phyloP scores from a whole-genome alignment of 2,888 invertebrate genomes.

The Shargacucullia verbasci region DNA sequence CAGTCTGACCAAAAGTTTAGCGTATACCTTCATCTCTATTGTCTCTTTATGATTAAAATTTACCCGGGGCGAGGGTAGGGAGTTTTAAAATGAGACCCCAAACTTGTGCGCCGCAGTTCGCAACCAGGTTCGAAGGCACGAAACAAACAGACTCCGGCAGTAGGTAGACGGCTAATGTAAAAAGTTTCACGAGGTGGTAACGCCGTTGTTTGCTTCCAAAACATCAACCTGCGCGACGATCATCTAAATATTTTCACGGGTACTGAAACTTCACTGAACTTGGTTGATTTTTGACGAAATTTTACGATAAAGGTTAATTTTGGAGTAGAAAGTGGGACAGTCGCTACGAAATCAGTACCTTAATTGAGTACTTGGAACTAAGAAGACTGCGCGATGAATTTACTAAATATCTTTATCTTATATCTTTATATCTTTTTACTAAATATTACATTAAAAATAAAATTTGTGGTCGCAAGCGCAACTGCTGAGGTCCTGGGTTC shows the following conservation, averaged over 20 bases:
- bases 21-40: conserved; percentile 77
- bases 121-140: conserved; percentile 76
- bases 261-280: conserved; percentile 22
- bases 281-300: conserved; percentile 28
- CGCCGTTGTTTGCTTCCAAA: conserved; percentile 78
- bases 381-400: too few species aligned
- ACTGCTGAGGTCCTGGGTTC: too few species aligned
- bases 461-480: too few species aligned
- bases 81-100: conserved; percentile 82
- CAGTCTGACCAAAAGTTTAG: conserved; percentile 70
- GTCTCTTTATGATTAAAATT: conserved; percentile 86
- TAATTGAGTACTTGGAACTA: too few species aligned
- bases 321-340: not conserved
- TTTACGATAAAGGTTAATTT: not conserved
- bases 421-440: too few species aligned
- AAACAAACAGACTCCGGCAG: conserved; percentile 77
- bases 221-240: conserved; percentile 71
- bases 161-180: conserved; percentile 79
- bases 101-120: conserved; percentile 80
- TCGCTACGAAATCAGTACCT: too few species aligned
- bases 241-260: conserved; percentile 59
- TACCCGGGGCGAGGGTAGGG: conserved; percentile 68
- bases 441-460: too few species aligned
- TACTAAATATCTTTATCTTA: too few species aligned
- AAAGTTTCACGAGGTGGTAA: conserved; percentile 78